Evolutionary conservation across 2,113 vertebrate species (phyloP).

Genomic region (Axis porcinus): DNA sequence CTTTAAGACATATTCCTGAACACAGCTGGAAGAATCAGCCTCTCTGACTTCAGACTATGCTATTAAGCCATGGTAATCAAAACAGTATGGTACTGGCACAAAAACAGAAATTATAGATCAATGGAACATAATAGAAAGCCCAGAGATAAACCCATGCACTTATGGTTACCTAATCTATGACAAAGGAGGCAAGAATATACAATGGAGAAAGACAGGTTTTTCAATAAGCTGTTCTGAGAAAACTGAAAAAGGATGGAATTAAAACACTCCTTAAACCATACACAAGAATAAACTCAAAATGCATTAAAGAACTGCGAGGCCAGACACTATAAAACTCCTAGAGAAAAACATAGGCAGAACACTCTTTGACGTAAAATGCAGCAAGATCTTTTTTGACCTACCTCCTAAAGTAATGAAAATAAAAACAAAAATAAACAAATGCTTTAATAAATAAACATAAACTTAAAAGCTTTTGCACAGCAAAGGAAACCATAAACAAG

Average conservation of each 20-base stretch:
- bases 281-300: neutral
- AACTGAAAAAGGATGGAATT: neutral
- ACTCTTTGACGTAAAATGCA: neutral
- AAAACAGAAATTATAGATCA: neutral
- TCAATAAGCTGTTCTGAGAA: neutral
- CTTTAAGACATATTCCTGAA: neutral
- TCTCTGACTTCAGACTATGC: neutral
- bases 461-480: neutral
- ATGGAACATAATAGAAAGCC: neutral
- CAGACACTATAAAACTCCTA: neutral
- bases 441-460: neutral
- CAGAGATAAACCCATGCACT: neutral
- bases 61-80: neutral
- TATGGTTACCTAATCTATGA: neutral
- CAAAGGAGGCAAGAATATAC: neutral
- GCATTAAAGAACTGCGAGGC: neutral
- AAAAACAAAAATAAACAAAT: neutral
- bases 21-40: neutral
- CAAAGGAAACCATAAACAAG: neutral
- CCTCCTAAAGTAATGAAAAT: neutral
- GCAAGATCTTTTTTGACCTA: neutral
- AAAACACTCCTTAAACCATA: neutral
- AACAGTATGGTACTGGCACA: neutral
- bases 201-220: neutral
- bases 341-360: neutral